A percentile compares a stretch with the other conserved stretches of the same genome.
Evolutionary conservation across 2,113 vertebrate genomes (phyloP).

Genomic region (Ameiurus melas): DNA sequence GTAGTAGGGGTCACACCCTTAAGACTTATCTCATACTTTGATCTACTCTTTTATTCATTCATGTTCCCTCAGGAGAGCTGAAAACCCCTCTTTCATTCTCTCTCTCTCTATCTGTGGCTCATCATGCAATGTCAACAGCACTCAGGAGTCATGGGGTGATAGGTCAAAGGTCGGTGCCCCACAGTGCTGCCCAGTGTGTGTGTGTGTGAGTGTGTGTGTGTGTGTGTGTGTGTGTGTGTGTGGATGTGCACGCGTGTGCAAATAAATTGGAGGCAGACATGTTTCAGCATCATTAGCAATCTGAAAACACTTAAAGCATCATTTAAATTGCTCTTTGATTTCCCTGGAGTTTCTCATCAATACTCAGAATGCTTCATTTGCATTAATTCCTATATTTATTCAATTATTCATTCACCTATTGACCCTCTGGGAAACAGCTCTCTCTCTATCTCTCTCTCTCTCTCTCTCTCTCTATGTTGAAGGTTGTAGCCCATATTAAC

Average conservation of each 20-base stretch:
- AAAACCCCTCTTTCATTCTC: slow-evolving; percentile 16
- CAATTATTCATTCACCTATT: slow-evolving; percentile 50
- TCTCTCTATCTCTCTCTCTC: slow-evolving; percentile 7
- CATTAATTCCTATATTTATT: slow-evolving; percentile 47
- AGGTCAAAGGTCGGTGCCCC: slow-evolving; percentile 45
- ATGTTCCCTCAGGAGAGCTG: background rate
- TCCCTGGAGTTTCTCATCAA: slow-evolving; percentile 50
- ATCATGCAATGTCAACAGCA: slow-evolving; percentile 58
- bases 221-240: background rate
- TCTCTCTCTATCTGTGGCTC: slow-evolving; percentile 44
- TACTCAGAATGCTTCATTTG: slow-evolving; percentile 38
- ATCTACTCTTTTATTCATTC: slow-evolving; percentile 51
- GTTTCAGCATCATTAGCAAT: slow-evolving; percentile 43
- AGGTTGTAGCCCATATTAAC: slow-evolving; percentile 25
- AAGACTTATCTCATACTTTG: slow-evolving; percentile 53
- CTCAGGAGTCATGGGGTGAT: slow-evolving; percentile 50
- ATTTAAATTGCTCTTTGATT: slow-evolving; percentile 43
- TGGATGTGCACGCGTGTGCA: background rate
- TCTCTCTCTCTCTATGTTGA: slow-evolving; percentile 1
- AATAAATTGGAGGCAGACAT: slow-evolving; percentile 33
- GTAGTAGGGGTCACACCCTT: slow-evolving; percentile 46
- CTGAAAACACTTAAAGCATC: slow-evolving; percentile 54
- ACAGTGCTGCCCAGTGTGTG: slow-evolving; percentile 41
- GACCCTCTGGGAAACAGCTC: slow-evolving; percentile 33
- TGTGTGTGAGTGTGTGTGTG: background rate